phyloP scores from a whole-genome alignment of 2,797 vertebrate species.

The Parauchenoglanis ngamensis region DNA sequence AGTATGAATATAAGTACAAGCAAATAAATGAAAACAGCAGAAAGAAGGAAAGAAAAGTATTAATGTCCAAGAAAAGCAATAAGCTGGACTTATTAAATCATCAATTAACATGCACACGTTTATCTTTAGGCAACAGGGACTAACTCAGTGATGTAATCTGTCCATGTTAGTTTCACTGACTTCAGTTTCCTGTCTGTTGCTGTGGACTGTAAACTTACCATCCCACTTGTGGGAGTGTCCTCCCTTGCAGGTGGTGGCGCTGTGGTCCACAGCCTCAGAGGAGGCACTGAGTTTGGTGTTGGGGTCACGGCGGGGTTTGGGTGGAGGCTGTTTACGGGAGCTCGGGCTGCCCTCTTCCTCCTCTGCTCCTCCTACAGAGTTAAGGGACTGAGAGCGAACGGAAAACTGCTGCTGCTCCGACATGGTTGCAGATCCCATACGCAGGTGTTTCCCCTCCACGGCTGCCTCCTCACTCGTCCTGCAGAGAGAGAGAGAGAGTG shows the following conservation, averaged over 20 bases:
- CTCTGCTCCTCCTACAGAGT: constrained; percentile 88
- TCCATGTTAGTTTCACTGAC: not conserved
- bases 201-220: constrained; percentile 66
- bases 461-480: constrained; percentile 92
- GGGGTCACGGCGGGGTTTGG: constrained; percentile 95
- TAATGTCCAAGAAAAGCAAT: not conserved
- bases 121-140: not conserved
- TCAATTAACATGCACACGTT: not conserved
- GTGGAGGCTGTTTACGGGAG: constrained; percentile 93
- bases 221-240: constrained; percentile 78
- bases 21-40: not conserved
- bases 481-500: constrained; percentile 39
- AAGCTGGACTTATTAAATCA: not conserved
- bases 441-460: constrained; percentile 92
- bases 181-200: not conserved
- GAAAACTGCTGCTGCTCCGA: constrained; percentile 84
- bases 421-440: constrained; percentile 96
- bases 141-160: not conserved
- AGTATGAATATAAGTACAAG: not conserved
- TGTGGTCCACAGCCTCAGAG: constrained; percentile 92
- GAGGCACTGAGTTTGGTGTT: constrained; percentile 98
- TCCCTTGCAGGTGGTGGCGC: constrained; percentile 78
- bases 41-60: not conserved
- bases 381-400: constrained; percentile 94
- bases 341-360: constrained; percentile 90